Evolutionary conservation across 1,140 invertebrate genomes (phyloP).

Genomic region (Apis mellifera): DNA sequence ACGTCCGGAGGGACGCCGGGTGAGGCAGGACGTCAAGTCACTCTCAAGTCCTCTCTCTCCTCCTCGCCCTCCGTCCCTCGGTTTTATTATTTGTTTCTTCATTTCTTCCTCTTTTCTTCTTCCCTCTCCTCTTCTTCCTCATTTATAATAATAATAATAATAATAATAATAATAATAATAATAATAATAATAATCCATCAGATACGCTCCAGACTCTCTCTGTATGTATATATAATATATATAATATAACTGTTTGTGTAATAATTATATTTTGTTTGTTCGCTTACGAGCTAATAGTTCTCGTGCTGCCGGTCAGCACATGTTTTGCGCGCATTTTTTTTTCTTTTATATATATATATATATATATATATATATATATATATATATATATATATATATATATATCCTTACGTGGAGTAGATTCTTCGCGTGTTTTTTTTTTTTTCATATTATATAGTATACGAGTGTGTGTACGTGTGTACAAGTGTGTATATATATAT

Average conservation of each 20-base stretch:
- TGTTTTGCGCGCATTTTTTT: conserved; percentile 74
- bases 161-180: too few relatives aligned
- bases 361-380: too few relatives aligned
- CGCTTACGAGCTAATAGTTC: conserved; percentile 81
- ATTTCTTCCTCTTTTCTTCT: conserved; percentile 41
- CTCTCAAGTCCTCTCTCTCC: too few relatives aligned
- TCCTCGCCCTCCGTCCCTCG: neutral
- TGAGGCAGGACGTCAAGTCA: too few relatives aligned
- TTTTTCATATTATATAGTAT: conserved; percentile 39
- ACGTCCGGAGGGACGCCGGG: too few relatives aligned
- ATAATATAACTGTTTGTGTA: conserved; percentile 81
- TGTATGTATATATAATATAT: conserved; percentile 82
- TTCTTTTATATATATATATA: too few relatives aligned
- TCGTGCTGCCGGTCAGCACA: conserved; percentile 80
- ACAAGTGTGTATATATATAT: neutral
- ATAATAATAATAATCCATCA: too few relatives aligned
- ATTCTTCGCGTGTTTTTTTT: conserved; percentile 36
- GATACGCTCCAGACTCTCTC: conserved; percentile 74
- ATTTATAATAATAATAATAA: too few relatives aligned
- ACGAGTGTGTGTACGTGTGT: conserved; percentile 41
- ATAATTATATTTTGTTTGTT: conserved; percentile 82
- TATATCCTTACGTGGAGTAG: conserved; percentile 50
- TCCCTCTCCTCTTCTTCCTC: conserved; percentile 54
- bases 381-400: too few relatives aligned
- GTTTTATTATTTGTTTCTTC: too few relatives aligned